Conservation (phyloP, 2,113 vertebrate species). For the Phoenicopterus ruber region DNA sequence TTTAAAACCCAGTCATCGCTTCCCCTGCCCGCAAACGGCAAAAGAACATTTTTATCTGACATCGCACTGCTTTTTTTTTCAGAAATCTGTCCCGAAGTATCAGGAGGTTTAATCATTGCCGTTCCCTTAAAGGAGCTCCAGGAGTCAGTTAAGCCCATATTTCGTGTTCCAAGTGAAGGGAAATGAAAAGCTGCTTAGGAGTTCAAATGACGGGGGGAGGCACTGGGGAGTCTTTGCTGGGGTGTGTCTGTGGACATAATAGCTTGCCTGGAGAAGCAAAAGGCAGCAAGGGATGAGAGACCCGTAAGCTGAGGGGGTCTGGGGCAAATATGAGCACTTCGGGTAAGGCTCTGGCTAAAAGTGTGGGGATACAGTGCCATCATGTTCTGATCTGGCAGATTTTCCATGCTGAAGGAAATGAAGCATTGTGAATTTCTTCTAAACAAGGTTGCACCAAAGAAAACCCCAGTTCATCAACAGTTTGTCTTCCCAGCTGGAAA, state of each 20-base stretch:
- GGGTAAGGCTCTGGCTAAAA: neutral
- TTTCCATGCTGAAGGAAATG: neutral
- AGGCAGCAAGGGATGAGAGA: neutral
- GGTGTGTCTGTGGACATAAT: neutral
- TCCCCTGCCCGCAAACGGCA: neutral
- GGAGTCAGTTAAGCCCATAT: neutral
- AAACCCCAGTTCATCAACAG: neutral
- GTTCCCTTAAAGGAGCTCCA: neutral
- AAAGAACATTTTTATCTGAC: neutral
- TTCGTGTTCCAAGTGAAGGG: neutral
- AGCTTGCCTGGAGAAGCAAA: neutral
- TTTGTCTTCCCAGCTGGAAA: neutral
- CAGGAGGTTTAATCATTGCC: neutral
- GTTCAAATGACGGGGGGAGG: neutral
- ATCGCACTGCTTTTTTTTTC: neutral
- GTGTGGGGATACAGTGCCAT: neutral
- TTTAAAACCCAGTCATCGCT: slow-evolving; percentile 8
- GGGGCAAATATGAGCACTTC: neutral
- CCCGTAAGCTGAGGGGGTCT: neutral
- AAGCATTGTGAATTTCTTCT: neutral
- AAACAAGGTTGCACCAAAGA: neutral
- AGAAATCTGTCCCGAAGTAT: neutral
- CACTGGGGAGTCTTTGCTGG: neutral
- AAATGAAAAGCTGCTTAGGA: slow-evolving; percentile 22
- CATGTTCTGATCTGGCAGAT: neutral